phyloP scores from a whole-genome alignment of 2,888 invertebrate species.

The Dolichomitus sp. region DNA sequence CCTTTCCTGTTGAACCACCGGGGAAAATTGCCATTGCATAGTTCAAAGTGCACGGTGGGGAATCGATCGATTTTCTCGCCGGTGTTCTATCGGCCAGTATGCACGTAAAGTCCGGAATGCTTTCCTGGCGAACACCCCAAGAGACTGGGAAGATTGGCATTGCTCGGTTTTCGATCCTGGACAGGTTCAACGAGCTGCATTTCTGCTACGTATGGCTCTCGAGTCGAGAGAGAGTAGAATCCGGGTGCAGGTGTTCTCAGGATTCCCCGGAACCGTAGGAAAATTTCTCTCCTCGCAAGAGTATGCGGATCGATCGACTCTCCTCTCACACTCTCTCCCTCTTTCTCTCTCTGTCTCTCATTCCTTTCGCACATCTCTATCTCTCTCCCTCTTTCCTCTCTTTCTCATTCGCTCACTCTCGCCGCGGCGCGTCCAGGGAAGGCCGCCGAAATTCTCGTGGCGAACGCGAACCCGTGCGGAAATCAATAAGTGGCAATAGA shows the following conservation, averaged over 20 bases:
- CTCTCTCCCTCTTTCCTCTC: constrained; percentile 25
- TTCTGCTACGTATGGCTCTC: neutral
- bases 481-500: constrained; percentile 81
- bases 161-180: neutral
- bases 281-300: constrained; percentile 52
- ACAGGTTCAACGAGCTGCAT: neutral
- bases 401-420: constrained; percentile 35
- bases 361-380: constrained; percentile 22
- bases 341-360: constrained; percentile 34
- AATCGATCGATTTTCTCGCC: constrained; percentile 17
- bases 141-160: constrained; percentile 16
- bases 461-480: constrained; percentile 74
- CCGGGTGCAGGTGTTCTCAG: constrained; percentile 42
- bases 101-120: neutral
- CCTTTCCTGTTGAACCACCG: too few relatives aligned
- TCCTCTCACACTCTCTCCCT: constrained; percentile 47
- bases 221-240: constrained; percentile 7
- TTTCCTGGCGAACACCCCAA: constrained; percentile 27
- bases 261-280: constrained; percentile 41
- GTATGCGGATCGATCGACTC: constrained; percentile 60
- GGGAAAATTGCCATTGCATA: neutral
- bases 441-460: constrained; percentile 70
- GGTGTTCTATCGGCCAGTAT: constrained; percentile 7
- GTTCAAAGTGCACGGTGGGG: neutral
- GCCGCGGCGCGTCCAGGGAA: constrained; percentile 41